Base-by-base conservation (phyloP, 2,113 vertebrate species). In the Hyperoodon ampullatus region DNA sequence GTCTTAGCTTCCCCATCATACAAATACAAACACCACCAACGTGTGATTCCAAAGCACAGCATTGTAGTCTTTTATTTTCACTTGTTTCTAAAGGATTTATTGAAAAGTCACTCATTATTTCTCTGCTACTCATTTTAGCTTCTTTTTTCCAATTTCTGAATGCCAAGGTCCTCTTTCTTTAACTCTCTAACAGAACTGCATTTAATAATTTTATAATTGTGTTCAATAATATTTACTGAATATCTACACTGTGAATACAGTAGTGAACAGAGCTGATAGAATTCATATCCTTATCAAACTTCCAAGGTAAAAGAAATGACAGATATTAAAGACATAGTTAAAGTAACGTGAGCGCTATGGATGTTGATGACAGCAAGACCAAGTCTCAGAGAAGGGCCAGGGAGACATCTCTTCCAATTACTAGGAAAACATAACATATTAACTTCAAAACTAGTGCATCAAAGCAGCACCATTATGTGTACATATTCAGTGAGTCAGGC, bases 201-300 rank as follows among this genome's bases (percentile, higher is more conserved):
- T 89, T 95, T 23, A 93, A 60, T 85, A 53, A 12, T 80, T 87
- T 95, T 74, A 61, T 30, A 78, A n/a, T 91, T 75, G 77, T 39
- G 85, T 89, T 90, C 23, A 95, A 60, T 77, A 63, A 8, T 74
- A 89, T 70, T 95, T 78, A 66, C 26, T 39, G 26, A 72, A 68
- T 44, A 63, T 47, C 50, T 50, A 18, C 23, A 35, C 18, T 72
- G 2, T n/a, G 28, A 83, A 47, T 70, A 33, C 19, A 58, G 5
- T 15, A 55, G 21, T 90, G 42, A 93, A 88, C 18, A 81, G 63
- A 90, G 19, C 16, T 77, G n/a, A 68, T 13, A 18, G 23, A 72
- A 81, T 47, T 18, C 11, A 89, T 8, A 35, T 23, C 3, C 3
- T 81, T 14, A 93, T 68, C n/a, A 47, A 13, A 23, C 11, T 39